Evolutionary conservation across 2,113 vertebrate genomes (phyloP).

Genomic region (Chaetops frenatus): DNA sequence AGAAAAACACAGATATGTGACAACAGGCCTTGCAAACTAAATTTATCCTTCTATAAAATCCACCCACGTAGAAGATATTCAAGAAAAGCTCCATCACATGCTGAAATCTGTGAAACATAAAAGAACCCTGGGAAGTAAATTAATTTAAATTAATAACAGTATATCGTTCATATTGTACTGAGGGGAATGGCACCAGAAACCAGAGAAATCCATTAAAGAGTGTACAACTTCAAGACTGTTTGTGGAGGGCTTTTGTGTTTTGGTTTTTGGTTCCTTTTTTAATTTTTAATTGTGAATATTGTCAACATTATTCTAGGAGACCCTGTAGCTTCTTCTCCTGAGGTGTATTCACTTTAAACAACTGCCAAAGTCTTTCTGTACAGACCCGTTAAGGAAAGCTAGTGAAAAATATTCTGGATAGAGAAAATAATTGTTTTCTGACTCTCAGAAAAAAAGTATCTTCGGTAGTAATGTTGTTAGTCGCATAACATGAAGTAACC

Average conservation of each 20-base stretch:
- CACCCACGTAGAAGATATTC: not conserved
- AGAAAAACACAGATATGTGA: not conserved
- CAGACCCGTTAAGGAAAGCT: not conserved
- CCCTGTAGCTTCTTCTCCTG: not conserved
- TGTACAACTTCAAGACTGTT: not conserved
- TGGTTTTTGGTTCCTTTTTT: not conserved
- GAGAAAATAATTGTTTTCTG: not conserved
- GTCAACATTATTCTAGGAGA: not conserved
- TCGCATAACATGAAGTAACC: not conserved
- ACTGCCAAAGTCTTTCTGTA: not conserved
- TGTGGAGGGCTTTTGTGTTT: not conserved
- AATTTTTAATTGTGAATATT: not conserved
- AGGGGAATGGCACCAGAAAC: not conserved
- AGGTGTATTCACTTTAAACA: not conserved
- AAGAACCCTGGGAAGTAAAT: not conserved
- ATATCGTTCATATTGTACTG: not conserved
- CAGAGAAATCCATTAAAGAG: not conserved
- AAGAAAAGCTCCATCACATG: slow-evolving; percentile 18
- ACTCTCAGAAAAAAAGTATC: not conserved
- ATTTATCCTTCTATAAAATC: not conserved
- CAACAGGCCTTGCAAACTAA: slow-evolving; percentile 1
- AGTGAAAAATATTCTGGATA: not conserved
- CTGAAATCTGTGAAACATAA: slow-evolving; percentile 5
- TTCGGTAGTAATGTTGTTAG: not conserved
- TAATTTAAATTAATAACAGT: not conserved